Evolutionary conservation across 1,140 invertebrate genomes (phyloP).

Genomic region (Marisa cornuarietis): DNA sequence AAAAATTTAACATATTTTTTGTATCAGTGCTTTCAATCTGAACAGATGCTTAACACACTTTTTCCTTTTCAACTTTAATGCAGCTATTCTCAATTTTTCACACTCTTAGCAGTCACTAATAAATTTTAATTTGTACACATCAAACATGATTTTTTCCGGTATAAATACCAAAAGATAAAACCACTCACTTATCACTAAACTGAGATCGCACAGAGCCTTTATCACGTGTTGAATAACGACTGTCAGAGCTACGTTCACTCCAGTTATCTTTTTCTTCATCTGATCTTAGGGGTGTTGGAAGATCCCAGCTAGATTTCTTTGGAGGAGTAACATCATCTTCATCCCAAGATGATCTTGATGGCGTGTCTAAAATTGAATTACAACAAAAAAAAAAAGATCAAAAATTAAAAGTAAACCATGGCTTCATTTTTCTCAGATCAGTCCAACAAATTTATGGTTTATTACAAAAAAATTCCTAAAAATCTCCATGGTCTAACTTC

Average conservation of each 20-base stretch:
- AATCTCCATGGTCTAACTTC: no score
- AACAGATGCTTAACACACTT: not conserved
- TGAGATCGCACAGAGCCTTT: slow-evolving; percentile 4
- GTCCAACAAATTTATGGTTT: no score
- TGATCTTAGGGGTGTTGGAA: slow-evolving; percentile 78
- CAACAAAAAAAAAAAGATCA: slow-evolving; percentile 11
- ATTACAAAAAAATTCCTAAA: no score
- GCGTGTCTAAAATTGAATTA: slow-evolving; percentile 60
- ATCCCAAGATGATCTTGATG: slow-evolving; percentile 84
- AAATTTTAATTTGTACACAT: no score
- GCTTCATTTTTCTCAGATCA: no score
- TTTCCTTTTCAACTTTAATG: no score
- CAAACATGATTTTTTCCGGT: no score
- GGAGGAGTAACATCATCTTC: slow-evolving; percentile 71
- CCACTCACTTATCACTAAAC: slow-evolving; percentile 17
- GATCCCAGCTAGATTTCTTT: slow-evolving; percentile 87
- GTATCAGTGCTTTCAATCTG: not conserved
- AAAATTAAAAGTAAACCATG: no score
- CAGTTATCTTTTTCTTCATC: slow-evolving; percentile 13
- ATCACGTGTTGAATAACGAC: not conserved
- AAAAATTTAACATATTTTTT: not conserved
- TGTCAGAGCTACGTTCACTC: slow-evolving; percentile 22
- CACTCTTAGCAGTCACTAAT: no score
- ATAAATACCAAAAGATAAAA: not conserved
- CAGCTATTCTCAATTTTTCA: no score